These are phyloP conservation scores for Chionis minor DNA, from an alignment of 2,113 vertebrate species.

Conservation along the genomic window DNA sequence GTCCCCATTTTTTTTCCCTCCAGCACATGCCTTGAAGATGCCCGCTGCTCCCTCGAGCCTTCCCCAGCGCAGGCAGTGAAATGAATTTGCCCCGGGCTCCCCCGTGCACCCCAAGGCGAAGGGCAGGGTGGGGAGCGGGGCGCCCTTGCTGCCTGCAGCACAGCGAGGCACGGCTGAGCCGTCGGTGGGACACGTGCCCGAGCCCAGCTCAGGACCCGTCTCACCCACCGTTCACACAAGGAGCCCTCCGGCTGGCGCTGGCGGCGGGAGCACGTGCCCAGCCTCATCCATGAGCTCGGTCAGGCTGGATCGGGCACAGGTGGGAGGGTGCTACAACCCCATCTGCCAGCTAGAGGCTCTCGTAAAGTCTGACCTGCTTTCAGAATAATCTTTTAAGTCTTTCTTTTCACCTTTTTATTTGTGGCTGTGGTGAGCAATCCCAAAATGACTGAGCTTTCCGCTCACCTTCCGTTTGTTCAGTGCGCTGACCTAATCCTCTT, in stretches of 20 bases:
- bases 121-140: neutral
- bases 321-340: neutral
- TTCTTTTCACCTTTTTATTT: constrained; percentile 9
- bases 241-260: rapidly evolving
- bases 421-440: neutral
- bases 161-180: rapidly evolving
- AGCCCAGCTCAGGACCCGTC: neutral
- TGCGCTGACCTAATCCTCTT: neutral
- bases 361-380: neutral
- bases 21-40: rapidly evolving
- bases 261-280: neutral
- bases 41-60: neutral
- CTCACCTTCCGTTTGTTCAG: neutral
- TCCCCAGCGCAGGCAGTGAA: neutral
- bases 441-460: neutral
- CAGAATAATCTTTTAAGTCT: constrained; percentile 18
- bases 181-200: rapidly evolving
- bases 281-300: rapidly evolving
- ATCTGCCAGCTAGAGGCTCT: neutral
- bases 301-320: rapidly evolving
- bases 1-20: neutral
- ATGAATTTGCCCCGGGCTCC: neutral
- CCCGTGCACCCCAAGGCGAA: rapidly evolving
- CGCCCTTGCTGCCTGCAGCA: neutral
- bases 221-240: rapidly evolving